Conservation (phyloP, 1,140 invertebrate genomes). For the Ceratina australensis region DNA sequence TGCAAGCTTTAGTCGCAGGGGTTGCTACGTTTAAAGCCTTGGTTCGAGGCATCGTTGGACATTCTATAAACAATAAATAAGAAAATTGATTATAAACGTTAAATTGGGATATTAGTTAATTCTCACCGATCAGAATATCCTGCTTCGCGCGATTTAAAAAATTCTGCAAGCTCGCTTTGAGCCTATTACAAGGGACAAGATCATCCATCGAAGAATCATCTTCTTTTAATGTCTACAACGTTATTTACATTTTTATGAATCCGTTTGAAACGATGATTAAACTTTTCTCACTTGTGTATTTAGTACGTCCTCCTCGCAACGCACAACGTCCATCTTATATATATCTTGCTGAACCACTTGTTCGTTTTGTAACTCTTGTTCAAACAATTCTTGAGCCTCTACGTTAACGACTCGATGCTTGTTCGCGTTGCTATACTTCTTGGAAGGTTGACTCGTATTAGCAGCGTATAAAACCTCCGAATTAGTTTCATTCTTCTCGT, state of each 20-base stretch:
- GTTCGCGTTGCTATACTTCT: slow-evolving; percentile 9
- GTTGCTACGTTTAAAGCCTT: background rate
- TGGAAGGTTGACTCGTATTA: slow-evolving; percentile 7
- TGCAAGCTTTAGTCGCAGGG: slow-evolving; percentile 17
- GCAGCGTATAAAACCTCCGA: background rate
- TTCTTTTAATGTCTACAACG: slow-evolving; percentile 6
- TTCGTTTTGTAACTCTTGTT: slow-evolving; percentile 36
- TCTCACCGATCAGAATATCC: slow-evolving; percentile 45
- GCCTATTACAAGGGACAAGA: slow-evolving; percentile 51
- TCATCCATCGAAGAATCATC: slow-evolving; percentile 39
- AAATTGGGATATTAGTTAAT: slow-evolving; percentile 24
- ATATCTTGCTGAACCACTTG: slow-evolving; percentile 64
- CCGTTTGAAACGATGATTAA: background rate
- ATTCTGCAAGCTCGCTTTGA: slow-evolving; percentile 62
- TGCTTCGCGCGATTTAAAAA: slow-evolving; percentile 64
- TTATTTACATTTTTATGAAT: background rate
- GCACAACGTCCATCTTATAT: slow-evolving; percentile 67
- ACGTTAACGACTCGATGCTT: slow-evolving; percentile 34
- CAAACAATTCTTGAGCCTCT: slow-evolving; percentile 3
- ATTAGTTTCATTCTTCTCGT: slow-evolving; percentile 20
- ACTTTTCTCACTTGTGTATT: slow-evolving; percentile 18
- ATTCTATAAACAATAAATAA: slow-evolving; percentile 35
- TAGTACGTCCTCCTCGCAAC: slow-evolving; percentile 35
- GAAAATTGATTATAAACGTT: slow-evolving; percentile 34
- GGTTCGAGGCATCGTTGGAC: slow-evolving; percentile 38